These are phyloP conservation scores for Hippocampus comes DNA, from an alignment of 2,113 vertebrate species.

Conservation along the genomic window DNA sequence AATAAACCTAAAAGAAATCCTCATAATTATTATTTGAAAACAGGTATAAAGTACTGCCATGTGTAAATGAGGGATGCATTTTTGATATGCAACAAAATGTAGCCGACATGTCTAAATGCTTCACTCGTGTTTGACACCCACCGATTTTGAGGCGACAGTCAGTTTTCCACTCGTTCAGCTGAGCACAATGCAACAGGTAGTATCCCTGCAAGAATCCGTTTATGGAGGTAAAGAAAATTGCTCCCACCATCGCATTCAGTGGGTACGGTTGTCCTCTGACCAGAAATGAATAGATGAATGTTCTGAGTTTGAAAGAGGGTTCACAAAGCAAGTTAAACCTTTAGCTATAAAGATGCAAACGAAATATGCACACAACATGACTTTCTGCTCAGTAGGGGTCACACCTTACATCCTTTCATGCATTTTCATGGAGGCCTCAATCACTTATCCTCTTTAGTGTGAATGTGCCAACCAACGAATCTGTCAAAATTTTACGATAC, in stretches of 20 bases:
- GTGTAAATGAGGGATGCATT: neutral
- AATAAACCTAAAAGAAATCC: constrained; percentile 31
- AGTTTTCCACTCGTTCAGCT: constrained; percentile 42
- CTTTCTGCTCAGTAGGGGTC: too few relatives aligned
- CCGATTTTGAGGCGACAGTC: constrained; percentile 28
- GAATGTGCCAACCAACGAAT: too few relatives aligned
- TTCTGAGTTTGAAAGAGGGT: constrained; percentile 28
- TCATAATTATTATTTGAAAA: neutral
- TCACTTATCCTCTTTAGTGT: too few relatives aligned
- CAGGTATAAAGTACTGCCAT: neutral
- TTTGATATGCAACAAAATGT: neutral
- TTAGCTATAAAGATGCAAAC: neutral
- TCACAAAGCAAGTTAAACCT: neutral
- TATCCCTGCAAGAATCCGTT: constrained; percentile 57
- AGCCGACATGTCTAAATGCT: too few relatives aligned
- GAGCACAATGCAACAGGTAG: constrained; percentile 51
- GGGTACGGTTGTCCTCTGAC: constrained; percentile 48
- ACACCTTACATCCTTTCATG: too few relatives aligned
- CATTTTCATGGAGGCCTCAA: too few relatives aligned
- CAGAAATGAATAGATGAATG: constrained; percentile 53
- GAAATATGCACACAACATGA: too few relatives aligned
- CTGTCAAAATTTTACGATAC: too few relatives aligned
- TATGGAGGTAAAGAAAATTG: constrained; percentile 34
- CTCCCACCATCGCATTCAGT: constrained; percentile 41
- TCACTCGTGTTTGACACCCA: neutral